Conservation (phyloP, 2,113 vertebrate species). For the Apaloderma vittatum region DNA sequence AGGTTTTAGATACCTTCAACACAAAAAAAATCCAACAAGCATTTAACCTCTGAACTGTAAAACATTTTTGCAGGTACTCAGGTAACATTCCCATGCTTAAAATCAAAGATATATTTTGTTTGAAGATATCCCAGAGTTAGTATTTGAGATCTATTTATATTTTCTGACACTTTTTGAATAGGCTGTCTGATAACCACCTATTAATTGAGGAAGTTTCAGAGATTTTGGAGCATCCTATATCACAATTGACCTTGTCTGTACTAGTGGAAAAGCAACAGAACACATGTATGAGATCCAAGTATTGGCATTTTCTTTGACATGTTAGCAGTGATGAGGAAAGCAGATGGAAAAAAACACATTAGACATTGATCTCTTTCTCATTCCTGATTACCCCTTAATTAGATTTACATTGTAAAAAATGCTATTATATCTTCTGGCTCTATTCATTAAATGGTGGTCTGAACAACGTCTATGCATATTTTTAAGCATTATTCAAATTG, state of each 20-base stretch:
- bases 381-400: conserved; percentile 84
- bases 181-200: not conserved
- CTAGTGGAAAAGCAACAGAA: conserved; percentile 70
- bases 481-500: not conserved
- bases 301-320: conserved; percentile 79
- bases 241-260: conserved; percentile 78
- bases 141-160: not conserved
- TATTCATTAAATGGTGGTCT: not conserved
- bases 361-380: conserved; percentile 85
- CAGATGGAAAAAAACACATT: conserved; percentile 85
- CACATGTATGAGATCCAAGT: conserved; percentile 80
- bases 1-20: not conserved
- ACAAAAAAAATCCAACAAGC: not conserved
- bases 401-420: conserved; percentile 90
- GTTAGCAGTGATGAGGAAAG: conserved; percentile 79
- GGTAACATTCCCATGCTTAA: not conserved
- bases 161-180: conserved; percentile 14
- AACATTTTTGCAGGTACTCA: not conserved
- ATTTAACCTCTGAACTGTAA: not conserved
- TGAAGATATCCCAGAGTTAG: not conserved
- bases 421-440: conserved; percentile 54
- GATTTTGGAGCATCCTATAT: conserved; percentile 63
- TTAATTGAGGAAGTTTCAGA: conserved; percentile 52
- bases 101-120: conserved; percentile 9
- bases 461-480: not conserved